These are phyloP conservation scores for Toxonevra muliebris DNA, from an alignment of 2,888 invertebrate species.

Conservation along the genomic window DNA sequence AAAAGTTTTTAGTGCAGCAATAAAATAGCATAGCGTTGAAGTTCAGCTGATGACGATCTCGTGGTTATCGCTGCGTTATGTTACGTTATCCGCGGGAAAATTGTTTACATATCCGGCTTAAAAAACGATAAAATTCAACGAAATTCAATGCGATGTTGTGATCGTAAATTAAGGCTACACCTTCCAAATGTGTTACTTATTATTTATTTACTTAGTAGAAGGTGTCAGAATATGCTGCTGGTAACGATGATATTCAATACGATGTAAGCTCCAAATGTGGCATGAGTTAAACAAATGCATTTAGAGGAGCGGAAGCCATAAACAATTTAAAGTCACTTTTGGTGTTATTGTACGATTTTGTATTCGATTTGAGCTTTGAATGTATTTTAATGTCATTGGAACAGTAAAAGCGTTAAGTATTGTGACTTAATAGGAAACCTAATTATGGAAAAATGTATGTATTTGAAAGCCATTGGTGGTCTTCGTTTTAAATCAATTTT, in stretches of 20 bases:
- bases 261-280: conserved; percentile 1
- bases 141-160: neutral
- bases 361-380: too few species aligned
- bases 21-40: too few species aligned
- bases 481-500: too few species aligned
- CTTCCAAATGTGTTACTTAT: neutral
- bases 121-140: neutral
- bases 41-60: too few species aligned
- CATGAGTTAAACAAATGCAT: conserved; percentile 18
- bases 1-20: too few species aligned
- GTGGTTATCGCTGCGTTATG: neutral
- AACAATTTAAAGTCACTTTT: conserved; percentile 22
- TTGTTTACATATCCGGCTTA: conserved; percentile 26
- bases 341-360: neutral
- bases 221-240: conserved; percentile 9
- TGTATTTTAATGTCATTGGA: too few species aligned
- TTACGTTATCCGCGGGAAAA: neutral
- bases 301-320: conserved; percentile 26
- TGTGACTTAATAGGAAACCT: too few species aligned
- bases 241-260: neutral
- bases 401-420: too few species aligned
- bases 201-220: conserved; percentile 1
- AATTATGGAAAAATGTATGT: too few species aligned
- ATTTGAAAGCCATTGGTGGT: too few species aligned
- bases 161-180: conserved; percentile 23